A percentile compares a stretch with the other conserved stretches of the same genome.
Conservation (phyloP, 1,140 invertebrate genomes). For the Conus ventricosus region DNA sequence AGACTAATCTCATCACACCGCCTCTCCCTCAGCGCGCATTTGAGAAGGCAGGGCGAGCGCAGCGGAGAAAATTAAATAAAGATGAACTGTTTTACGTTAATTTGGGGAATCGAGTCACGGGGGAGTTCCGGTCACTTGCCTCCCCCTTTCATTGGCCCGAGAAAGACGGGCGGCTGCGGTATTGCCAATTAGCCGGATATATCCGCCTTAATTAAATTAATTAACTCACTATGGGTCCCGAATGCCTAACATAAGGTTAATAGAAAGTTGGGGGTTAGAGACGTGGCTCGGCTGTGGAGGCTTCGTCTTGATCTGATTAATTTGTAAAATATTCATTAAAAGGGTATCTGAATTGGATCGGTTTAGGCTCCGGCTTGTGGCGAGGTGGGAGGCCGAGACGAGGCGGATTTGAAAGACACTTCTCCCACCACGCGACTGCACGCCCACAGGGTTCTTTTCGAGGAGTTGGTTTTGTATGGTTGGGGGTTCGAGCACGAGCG, state of each 20-base stretch:
- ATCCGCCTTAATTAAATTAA: conserved; percentile 53
- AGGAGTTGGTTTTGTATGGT: not conserved
- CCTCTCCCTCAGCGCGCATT: conserved; percentile 40
- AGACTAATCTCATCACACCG: conserved; percentile 40
- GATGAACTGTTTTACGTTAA: conserved; percentile 52
- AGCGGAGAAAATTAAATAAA: conserved; percentile 47
- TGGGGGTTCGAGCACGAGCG: not conserved
- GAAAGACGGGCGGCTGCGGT: conserved; percentile 35
- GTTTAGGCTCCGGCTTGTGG: conserved; percentile 17
- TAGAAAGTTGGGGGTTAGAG: conserved; percentile 28
- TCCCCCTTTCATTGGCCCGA: conserved; percentile 26
- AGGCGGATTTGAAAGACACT: not conserved
- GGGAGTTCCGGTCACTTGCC: conserved; percentile 36
- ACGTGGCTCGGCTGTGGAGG: conserved; percentile 28
- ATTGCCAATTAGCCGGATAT: conserved; percentile 51
- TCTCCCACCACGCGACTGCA: not conserved
- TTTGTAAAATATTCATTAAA: conserved; percentile 53
- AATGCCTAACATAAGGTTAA: conserved; percentile 51
- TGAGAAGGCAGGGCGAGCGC: conserved; percentile 4
- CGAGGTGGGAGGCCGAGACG: not conserved
- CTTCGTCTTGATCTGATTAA: conserved; percentile 46
- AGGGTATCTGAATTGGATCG: conserved; percentile 48
- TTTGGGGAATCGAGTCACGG: conserved; percentile 40
- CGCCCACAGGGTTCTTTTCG: not conserved
- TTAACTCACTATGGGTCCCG: conserved; percentile 41